A percentile compares a stretch with the other conserved stretches of the same genome.
Evolutionary conservation across 35 echinoderm and acorn worm species (phyloP).

Genomic region (Strongylocentrotus purpuratus): DNA sequence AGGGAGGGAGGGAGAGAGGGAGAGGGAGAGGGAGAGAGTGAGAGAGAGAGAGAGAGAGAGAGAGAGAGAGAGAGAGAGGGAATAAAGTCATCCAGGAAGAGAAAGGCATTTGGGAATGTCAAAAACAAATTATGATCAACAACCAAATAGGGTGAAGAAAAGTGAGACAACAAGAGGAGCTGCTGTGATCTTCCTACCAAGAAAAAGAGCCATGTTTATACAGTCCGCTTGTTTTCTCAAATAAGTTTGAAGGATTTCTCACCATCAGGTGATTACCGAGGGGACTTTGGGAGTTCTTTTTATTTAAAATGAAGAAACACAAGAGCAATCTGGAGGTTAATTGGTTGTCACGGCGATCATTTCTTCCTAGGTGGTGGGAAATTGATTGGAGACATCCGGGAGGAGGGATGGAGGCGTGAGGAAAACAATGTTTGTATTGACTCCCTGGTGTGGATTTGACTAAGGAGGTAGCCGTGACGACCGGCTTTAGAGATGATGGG

Average conservation of each 20-base stretch:
- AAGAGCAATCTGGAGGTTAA: background rate
- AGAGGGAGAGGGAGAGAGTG: background rate
- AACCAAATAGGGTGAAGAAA: background rate
- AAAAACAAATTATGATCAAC: background rate
- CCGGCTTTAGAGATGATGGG: background rate
- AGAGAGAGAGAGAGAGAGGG: background rate
- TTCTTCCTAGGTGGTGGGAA: conserved; percentile 9
- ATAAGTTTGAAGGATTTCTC: background rate
- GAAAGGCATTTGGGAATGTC: background rate
- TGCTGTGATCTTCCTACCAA: background rate
- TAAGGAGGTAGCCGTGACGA: background rate
- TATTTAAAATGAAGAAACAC: background rate
- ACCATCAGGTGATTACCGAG: background rate
- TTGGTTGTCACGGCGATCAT: conserved; percentile 8
- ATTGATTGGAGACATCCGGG: conserved; percentile 15
- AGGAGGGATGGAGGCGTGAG: conserved; percentile 6
- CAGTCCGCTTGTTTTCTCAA: background rate
- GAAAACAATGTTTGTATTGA: conserved; percentile 13
- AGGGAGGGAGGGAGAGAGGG: background rate
- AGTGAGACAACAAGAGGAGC: background rate
- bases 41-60: background rate
- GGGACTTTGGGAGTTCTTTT: conserved; percentile 8
- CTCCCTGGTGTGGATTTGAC: background rate
- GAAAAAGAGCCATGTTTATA: background rate
- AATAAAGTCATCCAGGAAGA: background rate